Percentiles rank a stretch among this genome's conserved stretches.
phyloP scores from a whole-genome alignment of 2,888 invertebrate genomes.

The Aporophyla lueneburgensis region DNA sequence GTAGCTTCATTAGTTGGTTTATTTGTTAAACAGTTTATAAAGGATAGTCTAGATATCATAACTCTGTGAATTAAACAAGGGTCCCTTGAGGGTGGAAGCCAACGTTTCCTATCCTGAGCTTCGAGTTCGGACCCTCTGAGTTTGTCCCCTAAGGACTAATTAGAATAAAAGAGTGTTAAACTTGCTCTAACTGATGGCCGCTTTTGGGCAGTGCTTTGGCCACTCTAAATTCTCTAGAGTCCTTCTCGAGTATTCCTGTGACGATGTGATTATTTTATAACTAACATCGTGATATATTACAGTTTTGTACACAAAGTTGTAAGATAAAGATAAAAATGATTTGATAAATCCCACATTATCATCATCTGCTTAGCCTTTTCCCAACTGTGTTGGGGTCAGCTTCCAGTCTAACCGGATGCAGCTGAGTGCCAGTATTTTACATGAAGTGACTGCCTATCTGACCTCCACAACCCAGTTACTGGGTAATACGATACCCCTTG shows the following conservation, averaged over 20 bases:
- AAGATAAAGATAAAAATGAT: not conserved
- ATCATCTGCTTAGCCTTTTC: no score
- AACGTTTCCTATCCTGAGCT: constrained; percentile 74
- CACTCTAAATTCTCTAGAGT: constrained; percentile 65
- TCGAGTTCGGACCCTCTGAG: constrained; percentile 73
- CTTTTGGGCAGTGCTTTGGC: constrained; percentile 75
- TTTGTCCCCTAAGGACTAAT: constrained; percentile 82
- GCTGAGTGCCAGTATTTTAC: no score
- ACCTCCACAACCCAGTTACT: no score
- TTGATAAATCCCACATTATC: no score
- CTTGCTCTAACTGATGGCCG: constrained; percentile 81
- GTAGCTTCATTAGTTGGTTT: constrained; percentile 5
- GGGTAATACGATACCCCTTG: no score
- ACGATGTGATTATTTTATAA: constrained; percentile 75
- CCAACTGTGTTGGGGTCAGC: no score
- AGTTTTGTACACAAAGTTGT: not conserved
- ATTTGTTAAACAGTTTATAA: constrained; percentile 41
- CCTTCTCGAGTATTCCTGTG: constrained; percentile 68
- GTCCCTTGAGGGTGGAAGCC: constrained; percentile 73
- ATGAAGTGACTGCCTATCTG: no score
- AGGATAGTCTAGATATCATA: constrained; percentile 66
- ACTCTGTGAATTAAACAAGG: constrained; percentile 78
- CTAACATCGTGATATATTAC: constrained; percentile 36
- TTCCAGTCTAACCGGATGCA: no score
- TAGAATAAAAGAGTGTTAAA: constrained; percentile 89